These are phyloP conservation scores for Prionailurus viverrinus DNA, from an alignment of 2,113 vertebrate genomes.

Conservation along the genomic window DNA sequence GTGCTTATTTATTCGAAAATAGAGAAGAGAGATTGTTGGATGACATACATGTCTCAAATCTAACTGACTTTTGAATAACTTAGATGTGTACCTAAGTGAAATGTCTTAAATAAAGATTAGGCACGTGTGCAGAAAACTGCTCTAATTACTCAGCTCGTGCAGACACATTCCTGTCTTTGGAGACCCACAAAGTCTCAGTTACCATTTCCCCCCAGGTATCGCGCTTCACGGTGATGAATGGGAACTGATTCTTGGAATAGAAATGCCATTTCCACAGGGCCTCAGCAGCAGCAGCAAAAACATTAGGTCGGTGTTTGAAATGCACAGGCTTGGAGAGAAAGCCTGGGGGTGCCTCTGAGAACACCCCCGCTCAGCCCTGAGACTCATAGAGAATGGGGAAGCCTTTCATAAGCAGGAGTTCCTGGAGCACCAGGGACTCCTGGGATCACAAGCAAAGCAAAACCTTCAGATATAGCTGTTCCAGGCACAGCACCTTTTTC, in stretches of 20 bases:
- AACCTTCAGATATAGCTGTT: conserved; percentile 37
- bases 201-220: conserved; percentile 66
- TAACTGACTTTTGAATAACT: conserved; percentile 76
- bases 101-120: conserved; percentile 84
- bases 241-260: conserved; percentile 73
- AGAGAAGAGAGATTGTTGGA: not conserved
- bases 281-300: not conserved
- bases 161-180: conserved; percentile 62
- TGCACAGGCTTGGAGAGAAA: conserved; percentile 37
- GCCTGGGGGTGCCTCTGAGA: not conserved
- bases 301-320: conserved; percentile 46
- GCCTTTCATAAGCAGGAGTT: conserved; percentile 19
- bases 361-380: conserved; percentile 46
- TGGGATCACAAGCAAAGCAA: not conserved
- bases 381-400: not conserved
- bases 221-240: conserved; percentile 82
- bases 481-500: not conserved
- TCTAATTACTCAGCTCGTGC: conserved; percentile 76
- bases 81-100: conserved; percentile 79
- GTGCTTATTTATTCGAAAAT: not conserved
- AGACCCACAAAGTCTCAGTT: conserved; percentile 68
- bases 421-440: not conserved
- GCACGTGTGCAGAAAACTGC: conserved; percentile 71
- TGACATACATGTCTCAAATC: conserved; percentile 36
- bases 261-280: conserved; percentile 64